phyloP scores from a whole-genome alignment of 2,113 vertebrate genomes.

The Forbesichthys papilliferus region DNA sequence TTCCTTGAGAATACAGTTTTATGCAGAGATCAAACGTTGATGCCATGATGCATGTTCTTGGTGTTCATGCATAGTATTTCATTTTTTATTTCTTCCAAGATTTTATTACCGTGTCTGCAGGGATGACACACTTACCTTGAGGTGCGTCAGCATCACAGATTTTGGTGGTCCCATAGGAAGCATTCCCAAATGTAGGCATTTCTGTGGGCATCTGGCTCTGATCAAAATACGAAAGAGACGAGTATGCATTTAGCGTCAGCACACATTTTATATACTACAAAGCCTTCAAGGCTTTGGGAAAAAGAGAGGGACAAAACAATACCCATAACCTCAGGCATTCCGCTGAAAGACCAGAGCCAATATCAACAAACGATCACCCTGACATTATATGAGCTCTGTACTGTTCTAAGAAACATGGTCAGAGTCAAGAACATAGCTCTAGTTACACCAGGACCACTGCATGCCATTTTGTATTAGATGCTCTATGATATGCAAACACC shows the following conservation, averaged over 20 bases:
- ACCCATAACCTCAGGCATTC: not conserved
- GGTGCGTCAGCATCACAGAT: conserved; percentile 93
- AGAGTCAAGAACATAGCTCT: no score
- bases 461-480: no score
- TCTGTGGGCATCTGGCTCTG: conserved; percentile 48
- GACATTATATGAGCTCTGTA: not conserved
- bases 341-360: no score
- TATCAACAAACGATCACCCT: not conserved
- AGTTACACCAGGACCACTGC: no score
- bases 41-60: conserved; percentile 34
- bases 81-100: not conserved
- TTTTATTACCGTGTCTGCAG: conserved; percentile 21
- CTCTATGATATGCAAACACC: no score
- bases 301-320: not conserved
- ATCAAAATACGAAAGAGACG: conserved; percentile 16
- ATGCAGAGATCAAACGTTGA: conserved; percentile 44
- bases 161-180: conserved; percentile 72
- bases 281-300: not conserved
- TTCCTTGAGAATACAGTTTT: conserved; percentile 21
- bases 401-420: not conserved
- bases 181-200: conserved; percentile 61
- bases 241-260: not conserved
- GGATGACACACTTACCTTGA: conserved; percentile 81
- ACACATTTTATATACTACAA: not conserved
- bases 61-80: not conserved